Base-by-base conservation (phyloP, 2,797 vertebrate genomes). In the Danio tinwini region DNA sequence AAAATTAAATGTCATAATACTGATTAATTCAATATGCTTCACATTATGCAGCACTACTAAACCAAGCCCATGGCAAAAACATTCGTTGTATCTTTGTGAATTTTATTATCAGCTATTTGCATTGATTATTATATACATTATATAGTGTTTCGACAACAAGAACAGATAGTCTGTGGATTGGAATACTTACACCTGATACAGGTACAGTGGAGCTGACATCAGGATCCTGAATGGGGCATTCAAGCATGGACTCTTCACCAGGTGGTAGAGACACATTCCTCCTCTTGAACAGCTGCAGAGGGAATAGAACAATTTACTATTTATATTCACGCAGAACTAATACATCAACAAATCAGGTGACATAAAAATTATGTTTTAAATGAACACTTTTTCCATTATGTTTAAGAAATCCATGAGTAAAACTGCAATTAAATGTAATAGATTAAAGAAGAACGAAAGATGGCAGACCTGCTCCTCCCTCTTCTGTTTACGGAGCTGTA, bases 401-500 rank as follows among this genome's bases (percentile, higher is more conserved):
- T 29, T 42, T n/a, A 17, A 12, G 10, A 1, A 72, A 11, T 6
- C 39, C 7, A 58, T 29, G 4, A 42, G 19, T 3, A 59, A 5
- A 45, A 10, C 6, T 21, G n/a, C 8, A 2, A 29, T 45, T 49
- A 49, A 49, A 37, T 47, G 16, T 13, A 13, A 56, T 21, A 19
- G 29, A 58, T 61, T 17, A 74, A 7, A 5, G 29, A 37, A 76
- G 9, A 13, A 76, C 50, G 2, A 53, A 75, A 11, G 2, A 42
- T 12, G 11, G 73, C 85, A 78, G 80, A 97, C 96, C 91, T 98
- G 96, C 81, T 98, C 96, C 90, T 97, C 96, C 83, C 96, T 93
- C 74, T 97, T 98, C 86, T 97, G 96, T 89, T 98, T 98, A 75
- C 96, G 93, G 50, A 97, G 93, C 75, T 98, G 96, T 85, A 97